Conservation (phyloP, 1,140 invertebrate species). For the Drosophila sp. region DNA sequence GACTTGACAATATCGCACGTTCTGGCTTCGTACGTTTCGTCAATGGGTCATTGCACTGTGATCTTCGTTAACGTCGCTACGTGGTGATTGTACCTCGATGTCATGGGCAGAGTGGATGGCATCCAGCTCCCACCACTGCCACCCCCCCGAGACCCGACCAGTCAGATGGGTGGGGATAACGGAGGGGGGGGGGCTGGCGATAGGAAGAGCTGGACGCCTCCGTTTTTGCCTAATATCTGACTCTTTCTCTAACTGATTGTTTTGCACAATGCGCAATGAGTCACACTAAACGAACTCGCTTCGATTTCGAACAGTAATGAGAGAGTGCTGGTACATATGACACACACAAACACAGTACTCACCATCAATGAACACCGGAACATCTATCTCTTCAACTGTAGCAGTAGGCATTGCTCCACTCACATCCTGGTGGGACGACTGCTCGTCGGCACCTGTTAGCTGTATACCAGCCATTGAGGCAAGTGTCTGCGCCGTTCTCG, state of each 20-base stretch:
- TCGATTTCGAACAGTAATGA: constrained; percentile 65
- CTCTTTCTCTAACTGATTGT: constrained; percentile 77
- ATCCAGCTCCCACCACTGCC: neutral
- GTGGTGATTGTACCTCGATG: constrained; percentile 77
- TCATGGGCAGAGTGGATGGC: constrained; percentile 58
- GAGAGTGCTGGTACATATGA: constrained; percentile 77
- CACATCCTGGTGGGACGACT: constrained; percentile 72
- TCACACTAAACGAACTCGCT: constrained; percentile 11
- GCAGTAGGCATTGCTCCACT: constrained; percentile 83
- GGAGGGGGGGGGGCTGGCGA: neutral
- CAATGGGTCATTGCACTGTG: constrained; percentile 80
- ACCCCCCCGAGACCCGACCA: neutral
- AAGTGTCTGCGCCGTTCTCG: constrained; percentile 63
- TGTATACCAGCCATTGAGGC: constrained; percentile 80
- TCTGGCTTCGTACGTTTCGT: constrained; percentile 46
- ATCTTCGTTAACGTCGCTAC: constrained; percentile 60
- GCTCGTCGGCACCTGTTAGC: constrained; percentile 77
- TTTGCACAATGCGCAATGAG: constrained; percentile 25
- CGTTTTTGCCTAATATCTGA: constrained; percentile 69
- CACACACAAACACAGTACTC: constrained; percentile 83
- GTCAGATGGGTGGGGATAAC: too few species aligned
- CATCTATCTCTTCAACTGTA: constrained; percentile 83
- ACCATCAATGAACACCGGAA: constrained; percentile 83
- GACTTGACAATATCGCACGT: constrained; percentile 3
- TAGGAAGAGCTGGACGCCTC: constrained; percentile 19